Percentiles rank a stretch among this genome's conserved stretches.
Conservation (phyloP, 1,140 invertebrate genomes). For the Cydia pomonella region DNA sequence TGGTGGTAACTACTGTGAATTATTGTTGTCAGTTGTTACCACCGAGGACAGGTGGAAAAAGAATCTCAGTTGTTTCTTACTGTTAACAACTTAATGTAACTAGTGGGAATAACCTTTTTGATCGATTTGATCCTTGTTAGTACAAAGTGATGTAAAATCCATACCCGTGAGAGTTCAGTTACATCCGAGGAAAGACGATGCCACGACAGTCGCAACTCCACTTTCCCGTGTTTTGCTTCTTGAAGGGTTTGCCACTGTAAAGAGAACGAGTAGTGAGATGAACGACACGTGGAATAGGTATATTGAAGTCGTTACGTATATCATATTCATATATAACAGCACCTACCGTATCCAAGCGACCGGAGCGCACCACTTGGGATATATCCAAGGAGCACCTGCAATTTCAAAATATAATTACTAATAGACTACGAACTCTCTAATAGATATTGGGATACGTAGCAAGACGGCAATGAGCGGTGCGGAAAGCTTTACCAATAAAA, state of each 20-base stretch:
- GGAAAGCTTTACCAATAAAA: not conserved
- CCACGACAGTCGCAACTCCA: slow-evolving; percentile 94
- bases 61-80: too few relatives aligned
- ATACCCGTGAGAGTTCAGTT: slow-evolving; percentile 87
- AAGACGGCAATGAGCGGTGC: not conserved
- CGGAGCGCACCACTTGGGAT: slow-evolving; percentile 70
- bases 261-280: slow-evolving; percentile 32
- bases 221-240: slow-evolving; percentile 95
- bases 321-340: not conserved
- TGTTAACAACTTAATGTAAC: too few relatives aligned
- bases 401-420: slow-evolving; percentile 37
- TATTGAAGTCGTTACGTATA: not conserved
- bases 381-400: slow-evolving; percentile 72
- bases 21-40: too few relatives aligned
- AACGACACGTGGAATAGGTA: not conserved
- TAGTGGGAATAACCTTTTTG: too few relatives aligned
- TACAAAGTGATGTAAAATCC: slow-evolving; percentile 40
- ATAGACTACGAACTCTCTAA: not conserved
- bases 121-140: too few relatives aligned
- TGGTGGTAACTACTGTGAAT: too few relatives aligned
- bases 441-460: too few relatives aligned
- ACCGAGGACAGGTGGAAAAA: too few relatives aligned
- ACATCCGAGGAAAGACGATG: slow-evolving; percentile 88
- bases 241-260: slow-evolving; percentile 95
- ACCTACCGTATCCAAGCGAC: slow-evolving; percentile 70